These are phyloP conservation scores for Enteromius argenteus DNA, from an alignment of 2,797 vertebrate species.

Conservation along the genomic window DNA sequence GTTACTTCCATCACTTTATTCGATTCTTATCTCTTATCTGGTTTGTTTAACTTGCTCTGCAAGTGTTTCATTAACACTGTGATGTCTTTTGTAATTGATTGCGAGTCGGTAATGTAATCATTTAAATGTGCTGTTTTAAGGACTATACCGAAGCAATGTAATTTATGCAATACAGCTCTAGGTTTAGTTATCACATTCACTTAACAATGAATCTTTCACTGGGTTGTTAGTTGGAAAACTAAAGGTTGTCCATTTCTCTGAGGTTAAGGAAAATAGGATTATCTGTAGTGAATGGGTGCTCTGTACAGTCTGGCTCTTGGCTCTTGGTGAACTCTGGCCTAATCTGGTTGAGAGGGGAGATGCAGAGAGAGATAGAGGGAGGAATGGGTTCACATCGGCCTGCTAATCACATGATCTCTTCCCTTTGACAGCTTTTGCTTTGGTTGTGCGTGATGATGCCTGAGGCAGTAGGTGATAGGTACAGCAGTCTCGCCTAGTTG, in stretches of 20 bases:
- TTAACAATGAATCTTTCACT: not conserved
- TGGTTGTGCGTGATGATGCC: slow-evolving; percentile 31
- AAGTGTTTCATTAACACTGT: slow-evolving; percentile 37
- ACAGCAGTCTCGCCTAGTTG: not conserved
- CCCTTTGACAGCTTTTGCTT: slow-evolving; percentile 35
- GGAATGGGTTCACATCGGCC: slow-evolving; percentile 44
- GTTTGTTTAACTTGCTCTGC: slow-evolving; percentile 32
- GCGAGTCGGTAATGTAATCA: slow-evolving; percentile 36
- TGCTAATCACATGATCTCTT: slow-evolving; percentile 54
- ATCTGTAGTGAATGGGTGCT: slow-evolving; percentile 49
- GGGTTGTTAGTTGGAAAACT: slow-evolving; percentile 8
- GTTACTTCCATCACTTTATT: slow-evolving; percentile 26
- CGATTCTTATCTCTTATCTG: slow-evolving; percentile 28
- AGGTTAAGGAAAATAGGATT: slow-evolving; percentile 47
- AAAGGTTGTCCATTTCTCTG: slow-evolving; percentile 29
- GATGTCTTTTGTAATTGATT: slow-evolving; percentile 37
- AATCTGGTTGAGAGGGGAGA: slow-evolving; percentile 55
- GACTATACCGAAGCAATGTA: not conserved
- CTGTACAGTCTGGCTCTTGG: slow-evolving; percentile 46
- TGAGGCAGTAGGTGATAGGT: slow-evolving; percentile 36
- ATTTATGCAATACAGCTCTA: not conserved
- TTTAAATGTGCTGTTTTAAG: not conserved
- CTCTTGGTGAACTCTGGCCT: slow-evolving; percentile 46
- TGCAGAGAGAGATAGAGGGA: slow-evolving; percentile 44
- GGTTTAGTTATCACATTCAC: not conserved